Conservation (phyloP, 2,113 vertebrate genomes). For the Mirza zaza region DNA sequence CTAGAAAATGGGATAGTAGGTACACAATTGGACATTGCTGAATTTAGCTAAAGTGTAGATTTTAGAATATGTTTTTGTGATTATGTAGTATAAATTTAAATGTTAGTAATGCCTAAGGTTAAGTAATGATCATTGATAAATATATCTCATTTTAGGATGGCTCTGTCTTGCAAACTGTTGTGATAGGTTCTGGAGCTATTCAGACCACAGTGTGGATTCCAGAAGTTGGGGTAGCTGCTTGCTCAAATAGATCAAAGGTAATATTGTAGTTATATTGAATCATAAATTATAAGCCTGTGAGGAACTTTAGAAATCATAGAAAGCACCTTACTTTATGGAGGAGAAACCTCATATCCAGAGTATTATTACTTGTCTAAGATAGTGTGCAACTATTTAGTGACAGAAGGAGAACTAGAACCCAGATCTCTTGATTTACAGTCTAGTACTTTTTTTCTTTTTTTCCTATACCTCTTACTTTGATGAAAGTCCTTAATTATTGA, state of each 20-base stretch:
- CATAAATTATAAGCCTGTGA: not conserved
- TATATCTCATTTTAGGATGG: slow-evolving; percentile 88
- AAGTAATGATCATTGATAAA: slow-evolving; percentile 45
- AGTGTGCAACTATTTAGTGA: not conserved
- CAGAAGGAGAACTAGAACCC: slow-evolving; percentile 14
- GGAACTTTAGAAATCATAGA: not conserved
- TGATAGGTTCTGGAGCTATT: slow-evolving; percentile 95
- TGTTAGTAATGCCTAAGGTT: not conserved
- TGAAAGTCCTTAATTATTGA: not conserved
- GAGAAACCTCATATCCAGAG: not conserved
- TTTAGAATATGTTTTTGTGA: slow-evolving; percentile 45
- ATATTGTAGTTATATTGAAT: not conserved
- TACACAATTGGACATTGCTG: not conserved
- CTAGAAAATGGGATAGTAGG: not conserved
- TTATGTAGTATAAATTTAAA: not conserved
- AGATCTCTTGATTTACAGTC: not conserved
- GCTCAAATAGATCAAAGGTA: slow-evolving; percentile 98
- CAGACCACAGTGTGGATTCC: slow-evolving; percentile 97
- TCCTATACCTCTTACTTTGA: not conserved
- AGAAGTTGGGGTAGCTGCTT: slow-evolving; percentile 96
- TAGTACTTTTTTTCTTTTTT: not conserved
- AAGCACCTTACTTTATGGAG: not conserved
- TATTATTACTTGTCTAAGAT: not conserved
- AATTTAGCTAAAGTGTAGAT: not conserved
- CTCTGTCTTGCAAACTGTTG: slow-evolving; percentile 94